Conservation (phyloP, 2,797 vertebrate species). For the Poeciliopsis presidionis region DNA sequence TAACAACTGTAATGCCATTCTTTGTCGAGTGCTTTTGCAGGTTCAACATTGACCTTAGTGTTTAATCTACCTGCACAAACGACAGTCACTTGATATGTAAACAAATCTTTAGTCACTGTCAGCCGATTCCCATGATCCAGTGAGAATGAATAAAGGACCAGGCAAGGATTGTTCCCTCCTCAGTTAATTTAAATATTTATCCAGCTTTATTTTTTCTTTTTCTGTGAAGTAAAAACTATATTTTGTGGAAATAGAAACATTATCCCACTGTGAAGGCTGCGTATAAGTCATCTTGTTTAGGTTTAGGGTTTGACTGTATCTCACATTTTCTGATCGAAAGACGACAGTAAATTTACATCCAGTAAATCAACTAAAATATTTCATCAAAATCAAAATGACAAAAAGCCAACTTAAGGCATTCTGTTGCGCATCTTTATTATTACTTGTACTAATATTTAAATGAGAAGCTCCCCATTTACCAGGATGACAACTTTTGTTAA, state of each 20-base stretch:
- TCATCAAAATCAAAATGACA: neutral
- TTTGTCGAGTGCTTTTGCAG: constrained; percentile 79
- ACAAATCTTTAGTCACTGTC: constrained; percentile 69
- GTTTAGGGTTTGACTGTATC: neutral
- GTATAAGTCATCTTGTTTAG: neutral
- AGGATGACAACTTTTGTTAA: neutral
- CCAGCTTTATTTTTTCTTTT: neutral
- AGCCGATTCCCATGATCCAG: constrained; percentile 49
- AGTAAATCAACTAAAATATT: neutral
- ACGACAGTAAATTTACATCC: neutral
- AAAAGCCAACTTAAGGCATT: neutral
- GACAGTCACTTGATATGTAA: constrained; percentile 62
- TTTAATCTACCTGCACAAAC: constrained; percentile 76
- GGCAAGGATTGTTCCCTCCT: constrained; percentile 21
- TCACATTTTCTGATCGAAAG: neutral
- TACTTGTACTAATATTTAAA: neutral
- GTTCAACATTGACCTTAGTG: constrained; percentile 75
- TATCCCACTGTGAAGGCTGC: neutral
- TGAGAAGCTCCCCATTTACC: neutral
- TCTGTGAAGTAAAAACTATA: neutral
- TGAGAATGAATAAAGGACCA: constrained; percentile 36
- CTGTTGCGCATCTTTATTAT: neutral
- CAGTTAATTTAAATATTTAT: constrained; percentile 17
- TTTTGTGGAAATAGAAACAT: neutral
- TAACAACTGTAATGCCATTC: constrained; percentile 77